Evolutionary conservation across 2,888 invertebrate genomes (phyloP).

Genomic region (Agrotis ipsilon): DNA sequence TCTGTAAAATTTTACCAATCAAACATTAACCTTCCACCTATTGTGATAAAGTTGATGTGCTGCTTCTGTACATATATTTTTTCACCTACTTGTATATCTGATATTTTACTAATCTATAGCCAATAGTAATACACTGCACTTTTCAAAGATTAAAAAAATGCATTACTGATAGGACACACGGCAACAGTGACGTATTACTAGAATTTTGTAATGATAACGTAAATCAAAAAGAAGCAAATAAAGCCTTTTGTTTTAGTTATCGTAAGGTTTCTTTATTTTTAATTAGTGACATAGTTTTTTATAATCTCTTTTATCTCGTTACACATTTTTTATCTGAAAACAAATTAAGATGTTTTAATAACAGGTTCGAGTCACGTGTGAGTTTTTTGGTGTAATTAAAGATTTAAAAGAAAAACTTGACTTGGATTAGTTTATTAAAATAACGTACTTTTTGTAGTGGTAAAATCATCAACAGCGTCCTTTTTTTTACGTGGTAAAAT

Average conservation of each 20-base stretch:
- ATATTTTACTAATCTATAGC: not conserved
- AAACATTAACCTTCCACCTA: no score
- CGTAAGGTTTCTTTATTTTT: not conserved
- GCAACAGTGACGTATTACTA: not conserved
- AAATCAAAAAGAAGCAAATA: no score
- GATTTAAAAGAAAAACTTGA: no score
- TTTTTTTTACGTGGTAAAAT: no score
- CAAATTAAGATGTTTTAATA: constrained; percentile 39
- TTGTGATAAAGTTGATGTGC: no score
- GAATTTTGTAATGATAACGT: constrained; percentile 1
- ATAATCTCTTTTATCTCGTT: constrained; percentile 39
- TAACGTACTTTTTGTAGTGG: no score
- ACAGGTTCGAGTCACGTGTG: constrained; percentile 33
- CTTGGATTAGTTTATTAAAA: no score
- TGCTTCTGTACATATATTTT: not conserved
- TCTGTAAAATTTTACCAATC: no score
- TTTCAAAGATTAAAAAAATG: constrained; percentile 29
- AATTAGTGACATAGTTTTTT: constrained; percentile 8
- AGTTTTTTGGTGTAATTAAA: constrained; percentile 44
- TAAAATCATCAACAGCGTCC: no score
- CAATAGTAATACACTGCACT: constrained; percentile 6
- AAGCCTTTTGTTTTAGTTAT: not conserved
- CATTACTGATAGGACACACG: not conserved
- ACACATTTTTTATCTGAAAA: constrained; percentile 40
- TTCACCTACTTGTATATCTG: constrained; percentile 1